Evolutionary conservation across 2,113 vertebrate genomes (phyloP).

Genomic region (Syngnathus scovelli): DNA sequence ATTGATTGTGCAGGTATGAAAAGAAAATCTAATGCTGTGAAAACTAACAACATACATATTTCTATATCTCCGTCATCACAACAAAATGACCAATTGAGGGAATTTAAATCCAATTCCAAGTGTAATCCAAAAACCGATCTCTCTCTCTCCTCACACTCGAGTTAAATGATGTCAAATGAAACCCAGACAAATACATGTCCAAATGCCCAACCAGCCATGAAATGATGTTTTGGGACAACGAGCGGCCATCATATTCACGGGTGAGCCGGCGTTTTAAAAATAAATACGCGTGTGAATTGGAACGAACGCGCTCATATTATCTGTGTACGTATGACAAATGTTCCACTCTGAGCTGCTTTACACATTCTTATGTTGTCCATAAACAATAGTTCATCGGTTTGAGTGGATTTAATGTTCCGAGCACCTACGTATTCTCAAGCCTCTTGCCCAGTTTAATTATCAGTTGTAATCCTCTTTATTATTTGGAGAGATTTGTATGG

Average conservation of each 20-base stretch:
- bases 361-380: conserved; percentile 4
- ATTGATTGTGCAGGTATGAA: no score
- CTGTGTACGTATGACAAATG: conserved; percentile 24
- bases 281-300: conserved; percentile 20
- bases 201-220: conserved; percentile 57
- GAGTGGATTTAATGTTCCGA: conserved; percentile 22
- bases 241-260: conserved; percentile 36
- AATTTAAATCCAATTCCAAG: background rate
- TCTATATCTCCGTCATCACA: background rate
- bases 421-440: conserved; percentile 22
- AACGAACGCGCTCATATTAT: conserved; percentile 4
- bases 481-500: conserved; percentile 2
- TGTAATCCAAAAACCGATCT: background rate
- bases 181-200: conserved; percentile 7
- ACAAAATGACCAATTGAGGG: no score
- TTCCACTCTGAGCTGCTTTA: conserved; percentile 12
- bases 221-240: conserved; percentile 67
- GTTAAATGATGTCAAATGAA: background rate
- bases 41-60: background rate
- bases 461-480: conserved; percentile 35
- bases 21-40: no score
- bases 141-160: background rate
- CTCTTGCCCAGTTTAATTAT: conserved; percentile 21
- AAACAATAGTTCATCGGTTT: conserved; percentile 17
- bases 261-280: conserved; percentile 25